Base-by-base conservation (phyloP, 2,888 invertebrate species). In the Callinectes sapidus region DNA sequence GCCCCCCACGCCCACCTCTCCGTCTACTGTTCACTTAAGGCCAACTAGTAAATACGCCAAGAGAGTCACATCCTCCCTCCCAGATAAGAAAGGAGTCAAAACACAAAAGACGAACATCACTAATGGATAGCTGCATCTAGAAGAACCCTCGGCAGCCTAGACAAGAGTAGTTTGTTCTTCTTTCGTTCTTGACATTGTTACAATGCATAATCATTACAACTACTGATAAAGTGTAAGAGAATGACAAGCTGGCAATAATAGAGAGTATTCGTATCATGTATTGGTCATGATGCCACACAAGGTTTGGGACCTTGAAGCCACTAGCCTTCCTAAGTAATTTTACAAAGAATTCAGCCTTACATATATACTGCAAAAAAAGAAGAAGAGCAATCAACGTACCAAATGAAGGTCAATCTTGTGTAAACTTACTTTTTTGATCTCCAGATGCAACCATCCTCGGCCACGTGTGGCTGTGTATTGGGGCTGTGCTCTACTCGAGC, bases 41-140 rank as follows among this genome's bases (percentile, higher is more conserved):
- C 88, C 88, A 10, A 88, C 88, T 5, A 88, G 88, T 55, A 88
- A 88, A 48, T 88, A 88, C 32, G 88, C 88, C 55, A 55, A 88
- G 35, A 88, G 54, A 16, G 61, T 88, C 32, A 88, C 54, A 23
- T 61, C 88, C 14, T 88, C 88, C 14, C 88, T 28, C 10, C 6
- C 81, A 1, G 35, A 81, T 13, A 81, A 35, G 35, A 81, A 81
- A 81, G 35, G 35, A 16, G n/a, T 71, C 71, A 71, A 71, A 71
- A 71, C 71, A 71, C 23, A 8, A 28, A 71, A n/a, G 28, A 71
- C 71, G 23, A 71, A n/a, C 71, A 28, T 71, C 71, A 71, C 71
- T 28, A 71, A 28, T 71, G 28, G 71, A 28, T 28, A 71, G 71
- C 23, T 71, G 71, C 71, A 71, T 71, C n/a, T n/a, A n/a, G 28